Evolutionary conservation across 2,888 invertebrate species (phyloP), one percentile per base, ranked within the genome.

Genomic region (Drosophila nr. medialis): DNA sequence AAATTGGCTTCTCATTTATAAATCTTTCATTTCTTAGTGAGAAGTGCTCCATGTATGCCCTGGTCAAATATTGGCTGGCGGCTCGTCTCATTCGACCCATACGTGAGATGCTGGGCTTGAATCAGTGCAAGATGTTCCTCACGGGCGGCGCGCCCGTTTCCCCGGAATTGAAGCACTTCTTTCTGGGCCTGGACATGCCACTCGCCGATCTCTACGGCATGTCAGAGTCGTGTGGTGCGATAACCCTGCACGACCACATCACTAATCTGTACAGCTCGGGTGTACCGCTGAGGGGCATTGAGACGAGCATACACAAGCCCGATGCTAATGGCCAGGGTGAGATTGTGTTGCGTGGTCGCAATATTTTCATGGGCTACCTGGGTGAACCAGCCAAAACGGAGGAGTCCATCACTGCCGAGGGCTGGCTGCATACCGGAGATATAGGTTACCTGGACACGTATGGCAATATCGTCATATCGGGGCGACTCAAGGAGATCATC

Each of bases 361-460:
- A 63, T 2, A 81, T 96, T 40, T 97, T 97, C 91, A 98, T 98
- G 98, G 98, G 98, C 0, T 99, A 99, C 90, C 93, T 98, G 34
- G 94, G 95, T 65, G 86, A 92, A 36, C 94, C 94, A 18, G 95
- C 95, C 42, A 97, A 97, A 92, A 97, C 97, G 0, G 92, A 92
- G 27, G 96, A 96, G 64, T 92, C 96, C 0, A 92, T 98, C 11
- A 96, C 96, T 82, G 94, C 94, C 0, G 96, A 97, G 0, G 97
- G 97, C 4, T 98, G 97, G 97, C 92, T 98, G 56, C 96, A 95
- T 86, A 96, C 96, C 0, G 98, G 98, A 1, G 98, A 98, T 92
- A 92, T 98, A n/a, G 98, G 98, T 15, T 94, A 94, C 81, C 92
- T 96, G 2, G 97, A 98, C 89, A 93, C 94, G 40, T 94, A 95